These are phyloP conservation scores for Muntiacus muntjak DNA, from an alignment of 2,113 vertebrate species.

Conservation along the genomic window DNA sequence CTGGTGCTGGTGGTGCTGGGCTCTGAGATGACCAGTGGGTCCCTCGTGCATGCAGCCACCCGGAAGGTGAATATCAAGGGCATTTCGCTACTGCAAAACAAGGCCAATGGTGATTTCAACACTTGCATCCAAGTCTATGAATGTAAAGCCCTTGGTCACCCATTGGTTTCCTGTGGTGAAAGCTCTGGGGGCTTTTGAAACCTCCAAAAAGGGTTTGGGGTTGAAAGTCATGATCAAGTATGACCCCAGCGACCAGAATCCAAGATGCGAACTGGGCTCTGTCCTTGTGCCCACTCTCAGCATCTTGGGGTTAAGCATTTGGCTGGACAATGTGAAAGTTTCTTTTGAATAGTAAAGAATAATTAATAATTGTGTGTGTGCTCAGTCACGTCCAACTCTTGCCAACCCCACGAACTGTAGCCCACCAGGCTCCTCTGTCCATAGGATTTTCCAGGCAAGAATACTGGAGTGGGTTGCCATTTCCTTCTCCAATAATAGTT, in stretches of 20 bases:
- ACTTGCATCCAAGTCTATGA: constrained; percentile 89
- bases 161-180: constrained; percentile 95
- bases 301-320: neutral
- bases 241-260: constrained; percentile 88
- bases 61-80: constrained; percentile 95
- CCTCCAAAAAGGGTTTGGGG: constrained; percentile 87
- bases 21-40: constrained; percentile 85
- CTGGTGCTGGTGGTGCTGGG: constrained; percentile 92
- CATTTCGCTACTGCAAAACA: constrained; percentile 97
- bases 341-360: neutral
- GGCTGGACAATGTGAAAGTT: neutral
- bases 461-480: neutral
- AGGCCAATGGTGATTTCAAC: constrained; percentile 94
- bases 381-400: neutral
- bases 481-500: neutral
- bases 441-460: neutral
- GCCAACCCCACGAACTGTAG: neutral
- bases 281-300: neutral
- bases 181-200: constrained; percentile 92
- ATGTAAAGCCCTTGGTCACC: constrained; percentile 92
- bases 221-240: constrained; percentile 98
- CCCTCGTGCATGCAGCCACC: constrained; percentile 85
- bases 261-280: constrained; percentile 73
- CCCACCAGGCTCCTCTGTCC: neutral
- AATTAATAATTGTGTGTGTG: neutral